phyloP scores from a whole-genome alignment of 2,113 vertebrate species.

The Chaetodon trifascialis region DNA sequence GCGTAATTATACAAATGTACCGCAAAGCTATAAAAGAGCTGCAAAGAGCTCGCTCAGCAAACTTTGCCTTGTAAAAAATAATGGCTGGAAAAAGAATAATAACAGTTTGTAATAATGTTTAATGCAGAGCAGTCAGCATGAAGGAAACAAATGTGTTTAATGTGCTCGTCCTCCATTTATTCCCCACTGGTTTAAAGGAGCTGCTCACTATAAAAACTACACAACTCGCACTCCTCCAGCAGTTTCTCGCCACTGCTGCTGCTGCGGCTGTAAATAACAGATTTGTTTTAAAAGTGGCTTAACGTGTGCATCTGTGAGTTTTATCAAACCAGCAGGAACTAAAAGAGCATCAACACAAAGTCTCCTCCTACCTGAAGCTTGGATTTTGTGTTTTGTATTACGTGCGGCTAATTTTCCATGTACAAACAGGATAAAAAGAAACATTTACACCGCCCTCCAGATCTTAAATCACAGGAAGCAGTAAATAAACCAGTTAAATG shows the following conservation, averaged over 20 bases:
- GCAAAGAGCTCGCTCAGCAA: constrained; percentile 36
- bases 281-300: background rate
- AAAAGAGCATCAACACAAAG: background rate
- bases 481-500: too few relatives aligned
- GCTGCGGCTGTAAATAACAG: constrained; percentile 3
- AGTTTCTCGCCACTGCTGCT: background rate
- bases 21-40: background rate
- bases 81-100: constrained; percentile 10
- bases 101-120: constrained; percentile 44
- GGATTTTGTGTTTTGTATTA: background rate
- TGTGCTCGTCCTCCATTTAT: constrained; percentile 20
- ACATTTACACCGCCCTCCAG: too few relatives aligned
- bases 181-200: background rate
- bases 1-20: constrained; percentile 40
- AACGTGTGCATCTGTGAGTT: background rate
- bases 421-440: too few relatives aligned
- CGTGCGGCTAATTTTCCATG: too few relatives aligned
- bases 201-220: background rate
- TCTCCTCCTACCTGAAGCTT: background rate
- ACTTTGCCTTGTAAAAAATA: background rate
- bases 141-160: constrained; percentile 47
- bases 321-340: constrained; percentile 5
- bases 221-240: background rate
- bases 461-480: too few relatives aligned
- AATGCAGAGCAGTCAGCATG: constrained; percentile 28